A percentile compares a stretch with the other conserved stretches of the same genome.
These are phyloP conservation scores for Agrotis exclamationis DNA, from an alignment of 2,888 invertebrate genomes.

Conservation along the genomic window DNA sequence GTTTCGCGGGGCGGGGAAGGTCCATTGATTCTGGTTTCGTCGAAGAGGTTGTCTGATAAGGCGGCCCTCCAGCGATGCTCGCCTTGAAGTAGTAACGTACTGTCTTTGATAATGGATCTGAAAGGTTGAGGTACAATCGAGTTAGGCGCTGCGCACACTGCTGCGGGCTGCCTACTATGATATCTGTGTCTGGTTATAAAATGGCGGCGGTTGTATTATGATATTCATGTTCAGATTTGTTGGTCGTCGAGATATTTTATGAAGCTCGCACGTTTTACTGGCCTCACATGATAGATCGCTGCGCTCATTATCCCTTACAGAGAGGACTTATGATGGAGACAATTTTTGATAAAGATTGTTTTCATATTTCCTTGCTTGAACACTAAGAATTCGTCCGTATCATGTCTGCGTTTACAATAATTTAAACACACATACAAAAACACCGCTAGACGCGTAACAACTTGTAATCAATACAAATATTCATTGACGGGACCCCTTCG, in stretches of 20 bases:
- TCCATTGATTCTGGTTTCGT: constrained; percentile 68
- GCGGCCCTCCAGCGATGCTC: constrained; percentile 67
- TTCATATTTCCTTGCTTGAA: neutral
- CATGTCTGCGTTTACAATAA: no score
- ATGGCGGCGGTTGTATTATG: constrained; percentile 21
- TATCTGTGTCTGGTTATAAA: constrained; percentile 29
- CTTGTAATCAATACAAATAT: no score
- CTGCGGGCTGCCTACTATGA: constrained; percentile 29
- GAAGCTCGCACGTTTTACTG: neutral
- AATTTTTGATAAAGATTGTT: no score
- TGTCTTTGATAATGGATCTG: constrained; percentile 75
- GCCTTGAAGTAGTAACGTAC: constrained; percentile 74
- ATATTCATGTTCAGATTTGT: constrained; percentile 12
- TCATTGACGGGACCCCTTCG: no score
- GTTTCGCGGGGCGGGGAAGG: constrained; percentile 48
- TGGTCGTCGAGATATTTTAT: constrained; percentile 9
- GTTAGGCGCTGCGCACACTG: constrained; percentile 55
- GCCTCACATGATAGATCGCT: neutral
- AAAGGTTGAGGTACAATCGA: constrained; percentile 69
- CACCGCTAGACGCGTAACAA: no score
- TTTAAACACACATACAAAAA: no score
- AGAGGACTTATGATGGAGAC: no score
- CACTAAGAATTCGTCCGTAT: no score
- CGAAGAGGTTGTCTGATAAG: constrained; percentile 73
- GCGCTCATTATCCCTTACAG: neutral